Base-by-base conservation (phyloP, 37 sponge, comb jelly and placozoan species). In the Corticium candelabrum region DNA sequence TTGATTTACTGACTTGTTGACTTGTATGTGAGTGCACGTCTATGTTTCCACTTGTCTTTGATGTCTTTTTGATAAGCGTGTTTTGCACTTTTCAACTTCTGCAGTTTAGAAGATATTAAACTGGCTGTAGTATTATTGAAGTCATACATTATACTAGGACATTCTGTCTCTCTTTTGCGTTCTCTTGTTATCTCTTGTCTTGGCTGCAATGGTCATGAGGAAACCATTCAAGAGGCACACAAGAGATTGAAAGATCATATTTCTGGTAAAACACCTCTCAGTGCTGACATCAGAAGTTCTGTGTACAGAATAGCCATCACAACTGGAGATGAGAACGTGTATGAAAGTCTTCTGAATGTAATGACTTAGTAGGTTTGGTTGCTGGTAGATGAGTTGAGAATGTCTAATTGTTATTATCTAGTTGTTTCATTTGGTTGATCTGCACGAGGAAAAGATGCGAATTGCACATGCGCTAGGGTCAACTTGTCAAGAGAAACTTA, bases 401-500 rank as follows among this genome's bases (percentile, higher is more conserved):
- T n/a, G 76, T 1, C 2, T 35, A 35, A 2, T 29, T 15, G 32
- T 41, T 1, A 5, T 83, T 11, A 39, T 72, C 1, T 41, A 94
- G 86, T 80, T 97, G 40, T 84, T 89, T 68, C 80, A 85, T 29
- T 57, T 56, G 32, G 79, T 88, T 3, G 90, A 90, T 74, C 79
- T 79, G 1, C 91, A 91, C 68, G 99, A 97, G 75, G 99, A 97
- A 85, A 82, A 79, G 75, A 86, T 85, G 37, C 68, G 99, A 69
- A 77, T 97, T 34, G 86, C 87, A 38, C 81, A 88, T 27, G 76
- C 78, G 5, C 84, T 97, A 32, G 94, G 99, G 0, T n/a, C 41
- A 30, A 88, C 84, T 35, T 80, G 80, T 70, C 72, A 85, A 0
- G 74, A 82, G 32, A 41, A 50, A 0, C 81, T 93, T 39, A 83